Base-by-base conservation (phyloP, 2,888 invertebrate species). In the Masnerella sp. region DNA sequence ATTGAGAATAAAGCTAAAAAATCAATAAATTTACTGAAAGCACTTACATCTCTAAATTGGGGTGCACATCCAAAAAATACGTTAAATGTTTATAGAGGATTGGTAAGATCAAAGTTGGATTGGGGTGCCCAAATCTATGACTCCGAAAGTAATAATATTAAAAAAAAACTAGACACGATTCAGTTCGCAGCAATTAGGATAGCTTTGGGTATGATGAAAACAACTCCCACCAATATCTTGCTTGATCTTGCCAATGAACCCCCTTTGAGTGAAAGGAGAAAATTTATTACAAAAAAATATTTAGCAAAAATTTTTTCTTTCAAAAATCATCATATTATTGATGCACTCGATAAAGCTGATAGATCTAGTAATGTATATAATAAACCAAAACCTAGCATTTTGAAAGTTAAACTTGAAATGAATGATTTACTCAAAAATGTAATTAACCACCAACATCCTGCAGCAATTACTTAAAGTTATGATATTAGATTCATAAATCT, bases 171-270 rank as follows among this genome's bases (percentile, higher is more conserved):
- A 5, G 17, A 47, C 17, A 17, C 17, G 7, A 30, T 30, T 3
- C 30, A 47, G n/a, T 47, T 28, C 15, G 45, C 14, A 8, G 28
- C 45, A 2, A 14, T 45, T 1, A 15, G 49, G 7, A 18, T 32
- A 4, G 2, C 11, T n/a, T 5, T 32, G 17, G 32, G 49, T 5
- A 15, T 49, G 17, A 32, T 49, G 49, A 32, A 8, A 3, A 32
- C 49, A 4, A 32, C 49, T 11, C 49, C 49, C 1, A 49, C 49
- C 1, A 49, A 49, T 18, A 12, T 49, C 2, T 12, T 45, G 2
- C 11, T 45, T 9, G 45, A 45, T 28, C 2, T 45, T 2, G 15
- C 9, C 2, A 4, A 28, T 14, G 45, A 45, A 45, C 30, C 47
- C 8, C 14, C 47, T n/a, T 11, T 47, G n/a, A 8, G 14, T n/a